A percentile compares a stretch with the other conserved stretches of the same genome.
Conservation (phyloP, 1,140 invertebrate genomes). For the Achroia grisella region DNA sequence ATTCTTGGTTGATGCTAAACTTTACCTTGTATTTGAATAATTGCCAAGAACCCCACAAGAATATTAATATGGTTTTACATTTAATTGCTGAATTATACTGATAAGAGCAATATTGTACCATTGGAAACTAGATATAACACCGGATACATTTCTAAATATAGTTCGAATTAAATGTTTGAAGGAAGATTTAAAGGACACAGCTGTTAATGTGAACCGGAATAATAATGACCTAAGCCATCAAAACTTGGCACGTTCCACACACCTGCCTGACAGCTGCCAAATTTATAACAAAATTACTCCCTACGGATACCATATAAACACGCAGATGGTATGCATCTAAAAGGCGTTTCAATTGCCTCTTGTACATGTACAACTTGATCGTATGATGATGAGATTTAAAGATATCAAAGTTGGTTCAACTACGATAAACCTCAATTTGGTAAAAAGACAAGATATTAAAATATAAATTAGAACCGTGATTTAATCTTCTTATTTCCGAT, state of each 20-base stretch:
- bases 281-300: conserved; percentile 51
- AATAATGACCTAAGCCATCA: conserved; percentile 25
- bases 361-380: too few species aligned
- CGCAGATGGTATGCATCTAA: conserved; percentile 32
- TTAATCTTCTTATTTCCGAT: too few species aligned
- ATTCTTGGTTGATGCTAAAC: conserved; percentile 21
- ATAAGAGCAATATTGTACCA: too few species aligned
- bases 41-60: conserved; percentile 28
- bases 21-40: conserved; percentile 39
- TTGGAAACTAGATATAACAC: too few species aligned
- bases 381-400: too few species aligned
- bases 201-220: neutral
- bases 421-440: too few species aligned
- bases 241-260: conserved; percentile 44
- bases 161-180: neutral
- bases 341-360: neutral
- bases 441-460: too few species aligned
- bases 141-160: neutral
- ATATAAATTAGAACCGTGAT: too few species aligned
- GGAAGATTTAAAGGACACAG: neutral
- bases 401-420: too few species aligned
- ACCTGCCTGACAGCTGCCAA: conserved; percentile 60
- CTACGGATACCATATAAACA: conserved; percentile 18
- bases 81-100: conserved; percentile 13
- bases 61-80: conserved; percentile 31